Evolutionary conservation across 2,888 invertebrate genomes (phyloP).

Genomic region (Aleiodes leptofemur): DNA sequence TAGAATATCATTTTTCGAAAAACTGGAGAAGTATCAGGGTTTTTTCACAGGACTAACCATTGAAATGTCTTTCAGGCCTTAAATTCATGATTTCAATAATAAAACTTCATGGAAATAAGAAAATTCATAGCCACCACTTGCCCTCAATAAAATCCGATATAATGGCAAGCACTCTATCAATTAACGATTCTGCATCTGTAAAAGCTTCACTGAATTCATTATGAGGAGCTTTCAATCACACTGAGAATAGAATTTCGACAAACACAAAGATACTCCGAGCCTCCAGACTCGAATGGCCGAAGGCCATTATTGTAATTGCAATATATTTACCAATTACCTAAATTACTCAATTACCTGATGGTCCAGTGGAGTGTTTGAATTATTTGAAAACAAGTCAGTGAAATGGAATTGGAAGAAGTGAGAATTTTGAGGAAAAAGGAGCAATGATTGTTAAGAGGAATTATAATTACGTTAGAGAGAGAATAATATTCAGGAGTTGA

Average conservation of each 20-base stretch:
- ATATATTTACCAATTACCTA: conserved; percentile 75
- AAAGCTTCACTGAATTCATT: conserved; percentile 27
- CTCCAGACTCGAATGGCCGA: conserved; percentile 54
- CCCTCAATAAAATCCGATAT: conserved; percentile 37
- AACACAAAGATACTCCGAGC: conserved; percentile 25
- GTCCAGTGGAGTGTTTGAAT: conserved; percentile 52
- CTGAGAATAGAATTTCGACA: neutral
- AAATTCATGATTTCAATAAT: too few relatives aligned
- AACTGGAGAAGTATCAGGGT: too few relatives aligned
- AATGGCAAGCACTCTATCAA: neutral
- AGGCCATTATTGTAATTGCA: conserved; percentile 74
- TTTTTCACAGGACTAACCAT: too few relatives aligned
- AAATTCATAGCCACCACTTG: conserved; percentile 20
- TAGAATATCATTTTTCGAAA: too few relatives aligned
- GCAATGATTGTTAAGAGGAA: conserved; percentile 7
- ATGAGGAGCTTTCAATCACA: conserved; percentile 37
- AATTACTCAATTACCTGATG: conserved; percentile 70
- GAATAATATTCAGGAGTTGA: conserved; percentile 55
- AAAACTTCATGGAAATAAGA: too few relatives aligned
- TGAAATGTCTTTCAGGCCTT: too few relatives aligned
- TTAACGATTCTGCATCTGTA: neutral
- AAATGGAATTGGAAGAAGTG: conserved; percentile 54
- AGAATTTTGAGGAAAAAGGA: neutral
- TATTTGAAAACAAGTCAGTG: conserved; percentile 58
- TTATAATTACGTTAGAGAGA: conserved; percentile 33